These are phyloP conservation scores for Steinernema hermaphroditum DNA, from an alignment of 2,888 invertebrate species.

Conservation along the genomic window DNA sequence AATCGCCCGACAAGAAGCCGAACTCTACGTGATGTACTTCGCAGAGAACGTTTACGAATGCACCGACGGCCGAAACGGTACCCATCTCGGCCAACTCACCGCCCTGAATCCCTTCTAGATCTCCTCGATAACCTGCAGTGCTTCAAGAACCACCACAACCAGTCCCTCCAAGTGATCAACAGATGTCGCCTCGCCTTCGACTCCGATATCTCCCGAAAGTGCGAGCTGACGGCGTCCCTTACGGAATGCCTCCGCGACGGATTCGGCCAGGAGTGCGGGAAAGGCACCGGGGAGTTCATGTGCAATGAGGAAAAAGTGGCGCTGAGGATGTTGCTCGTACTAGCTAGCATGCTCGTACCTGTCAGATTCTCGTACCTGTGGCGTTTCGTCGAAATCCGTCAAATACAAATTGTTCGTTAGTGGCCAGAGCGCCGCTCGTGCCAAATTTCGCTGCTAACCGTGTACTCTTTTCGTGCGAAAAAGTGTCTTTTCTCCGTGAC, in stretches of 20 bases:
- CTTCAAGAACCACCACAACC: background rate
- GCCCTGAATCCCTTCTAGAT: background rate
- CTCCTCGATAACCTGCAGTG: conserved; percentile 19
- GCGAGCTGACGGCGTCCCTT: background rate
- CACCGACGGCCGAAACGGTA: background rate
- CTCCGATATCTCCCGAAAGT: background rate
- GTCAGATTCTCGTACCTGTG: too few relatives aligned
- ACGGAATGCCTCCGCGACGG: conserved; percentile 10
- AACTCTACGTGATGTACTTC: background rate
- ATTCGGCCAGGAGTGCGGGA: background rate
- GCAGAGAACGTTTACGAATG: conserved; percentile 18
- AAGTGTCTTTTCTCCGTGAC: too few relatives aligned
- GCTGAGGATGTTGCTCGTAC: background rate
- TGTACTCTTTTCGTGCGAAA: too few relatives aligned
- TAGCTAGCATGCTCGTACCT: too few relatives aligned
- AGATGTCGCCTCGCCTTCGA: background rate
- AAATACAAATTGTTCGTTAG: too few relatives aligned
- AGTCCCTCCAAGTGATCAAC: background rate
- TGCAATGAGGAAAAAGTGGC: conserved; percentile 21
- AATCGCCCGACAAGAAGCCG: background rate
- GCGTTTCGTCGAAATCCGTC: too few relatives aligned
- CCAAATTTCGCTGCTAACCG: too few relatives aligned
- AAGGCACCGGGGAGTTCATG: conserved; percentile 4
- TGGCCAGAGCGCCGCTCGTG: too few relatives aligned
- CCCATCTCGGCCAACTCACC: too few relatives aligned